Base-by-base conservation (phyloP, 2,113 vertebrate species). In the Aspidoscelis tigris region DNA sequence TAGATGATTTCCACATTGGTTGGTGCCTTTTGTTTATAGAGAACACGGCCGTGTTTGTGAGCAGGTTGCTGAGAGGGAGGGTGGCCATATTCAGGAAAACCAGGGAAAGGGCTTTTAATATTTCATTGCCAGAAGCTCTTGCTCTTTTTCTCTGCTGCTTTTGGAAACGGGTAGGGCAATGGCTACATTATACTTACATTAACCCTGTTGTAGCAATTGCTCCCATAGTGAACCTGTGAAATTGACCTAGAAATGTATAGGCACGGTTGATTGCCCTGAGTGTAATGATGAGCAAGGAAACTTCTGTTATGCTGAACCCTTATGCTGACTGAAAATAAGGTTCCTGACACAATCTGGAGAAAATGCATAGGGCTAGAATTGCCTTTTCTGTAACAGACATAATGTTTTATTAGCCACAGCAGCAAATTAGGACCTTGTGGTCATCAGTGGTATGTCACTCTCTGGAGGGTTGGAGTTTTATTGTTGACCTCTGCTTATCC, bases 251-350 rank as follows among this genome's bases (percentile, higher is more conserved):
- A 73, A 86, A 88, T 65, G 76, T 70, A 88, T 47, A 81, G 55
- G 71, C 86, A 41, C 71, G 85, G 50, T 58, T 83, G 71, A 22
- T 86, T 55, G 84, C 43, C 84, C 21, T 82, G 84, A 77, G 86
- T 86, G 47, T 47, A 83, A 10, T 86, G 24, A 61, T 0, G 21
- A 86, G 22, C 14, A 82, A 65, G 78, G 26, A 81, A 76, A 69
- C 65, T 85, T 81, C 11, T 82, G 3, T 73, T 87, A 77, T 73
- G 75, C 61, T 78, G 24, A 85, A 70, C 75, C 1, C 20, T 55
- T 0, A 41, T 75, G 7, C 78, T 64, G 21, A 72, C 9, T 70
- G 66, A 39, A 85, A 18, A 79, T 39, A 39, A 64, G 26, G 12
- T 47, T 87, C 61, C n/a, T 88, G 76, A 53, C 7, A 71, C 53